These are phyloP conservation scores for Oryzias curvinotus DNA, from an alignment of 2,113 vertebrate species.

Conservation along the genomic window DNA sequence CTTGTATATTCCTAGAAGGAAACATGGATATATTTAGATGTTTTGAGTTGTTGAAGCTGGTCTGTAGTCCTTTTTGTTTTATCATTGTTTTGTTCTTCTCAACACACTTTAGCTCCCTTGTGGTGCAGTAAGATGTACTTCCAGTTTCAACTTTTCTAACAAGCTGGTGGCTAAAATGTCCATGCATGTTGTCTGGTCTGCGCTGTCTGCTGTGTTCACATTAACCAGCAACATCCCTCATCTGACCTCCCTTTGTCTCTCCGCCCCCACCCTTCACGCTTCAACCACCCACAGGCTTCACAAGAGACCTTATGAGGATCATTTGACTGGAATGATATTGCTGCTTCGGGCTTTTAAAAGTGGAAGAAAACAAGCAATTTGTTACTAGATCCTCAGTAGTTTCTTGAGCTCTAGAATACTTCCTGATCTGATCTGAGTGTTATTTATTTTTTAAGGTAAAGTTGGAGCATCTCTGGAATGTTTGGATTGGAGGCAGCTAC, in stretches of 20 bases:
- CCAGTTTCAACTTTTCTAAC: slow-evolving; percentile 28
- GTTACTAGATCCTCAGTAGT: slow-evolving; percentile 32
- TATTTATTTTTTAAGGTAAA: slow-evolving; percentile 28
- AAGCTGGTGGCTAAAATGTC: slow-evolving; percentile 22
- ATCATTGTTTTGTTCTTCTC: slow-evolving; percentile 1
- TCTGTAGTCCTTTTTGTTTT: slow-evolving; percentile 21
- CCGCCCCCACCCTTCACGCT: slow-evolving; percentile 13
- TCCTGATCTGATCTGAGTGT: slow-evolving; percentile 22
- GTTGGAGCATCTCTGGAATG: slow-evolving; percentile 2
- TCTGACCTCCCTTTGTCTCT: slow-evolving; percentile 34
- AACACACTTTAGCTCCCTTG: slow-evolving; percentile 17
- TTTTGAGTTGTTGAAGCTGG: slow-evolving; percentile 5
- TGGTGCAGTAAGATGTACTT: slow-evolving; percentile 13
- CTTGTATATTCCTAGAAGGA: no score
- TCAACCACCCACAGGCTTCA: slow-evolving; percentile 46
- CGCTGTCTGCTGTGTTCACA: slow-evolving; percentile 2
- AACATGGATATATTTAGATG: no score
- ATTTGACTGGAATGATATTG: slow-evolving; percentile 67
- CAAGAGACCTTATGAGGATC: slow-evolving; percentile 63
- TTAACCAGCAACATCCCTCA: slow-evolving; percentile 28
- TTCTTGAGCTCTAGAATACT: slow-evolving; percentile 33
- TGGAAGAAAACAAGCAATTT: slow-evolving; percentile 33
- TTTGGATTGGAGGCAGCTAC: slow-evolving; percentile 4
- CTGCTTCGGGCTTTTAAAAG: slow-evolving; percentile 48
- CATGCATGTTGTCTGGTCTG: slow-evolving; percentile 3